Conservation (phyloP, 2,113 vertebrate species). For the Delphinapterus leucas region DNA sequence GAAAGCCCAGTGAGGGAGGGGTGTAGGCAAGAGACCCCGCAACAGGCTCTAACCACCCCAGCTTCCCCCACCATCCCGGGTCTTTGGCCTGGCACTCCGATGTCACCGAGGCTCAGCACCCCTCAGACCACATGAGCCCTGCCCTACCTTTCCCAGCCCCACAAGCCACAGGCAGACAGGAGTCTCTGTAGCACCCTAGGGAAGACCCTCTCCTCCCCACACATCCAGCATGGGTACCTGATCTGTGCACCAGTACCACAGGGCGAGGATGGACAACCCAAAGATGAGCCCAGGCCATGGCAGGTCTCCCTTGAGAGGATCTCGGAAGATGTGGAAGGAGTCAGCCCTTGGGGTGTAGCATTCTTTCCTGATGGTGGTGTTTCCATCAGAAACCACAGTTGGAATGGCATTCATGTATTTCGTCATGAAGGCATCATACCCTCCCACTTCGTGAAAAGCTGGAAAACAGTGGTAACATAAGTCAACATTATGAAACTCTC, state of each 20-base stretch:
- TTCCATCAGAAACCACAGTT: neutral
- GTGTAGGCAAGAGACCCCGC: neutral
- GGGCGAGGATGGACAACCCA: constrained; percentile 88
- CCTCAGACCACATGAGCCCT: neutral
- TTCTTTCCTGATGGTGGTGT: neutral
- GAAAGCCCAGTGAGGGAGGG: neutral
- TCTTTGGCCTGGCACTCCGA: neutral
- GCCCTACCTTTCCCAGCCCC: neutral
- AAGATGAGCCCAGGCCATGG: constrained; percentile 95
- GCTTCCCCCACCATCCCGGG: neutral
- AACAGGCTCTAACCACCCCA: neutral
- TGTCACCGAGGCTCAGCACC: neutral
- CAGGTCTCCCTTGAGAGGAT: constrained; percentile 88
- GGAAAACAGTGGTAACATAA: constrained; percentile 1
- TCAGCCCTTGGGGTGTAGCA: constrained; percentile 91
- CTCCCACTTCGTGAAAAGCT: constrained; percentile 92
- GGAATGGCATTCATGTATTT: constrained; percentile 92
- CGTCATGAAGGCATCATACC: constrained; percentile 86
- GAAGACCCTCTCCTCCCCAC: neutral
- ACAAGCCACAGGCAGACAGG: neutral
- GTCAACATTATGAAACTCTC: neutral
- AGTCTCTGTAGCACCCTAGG: neutral
- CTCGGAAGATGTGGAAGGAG: constrained; percentile 93
- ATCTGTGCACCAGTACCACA: constrained; percentile 98
- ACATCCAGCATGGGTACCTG: constrained; percentile 84